These are phyloP conservation scores for Octopus sinensis DNA, from an alignment of 1,140 invertebrate species.

Conservation along the genomic window DNA sequence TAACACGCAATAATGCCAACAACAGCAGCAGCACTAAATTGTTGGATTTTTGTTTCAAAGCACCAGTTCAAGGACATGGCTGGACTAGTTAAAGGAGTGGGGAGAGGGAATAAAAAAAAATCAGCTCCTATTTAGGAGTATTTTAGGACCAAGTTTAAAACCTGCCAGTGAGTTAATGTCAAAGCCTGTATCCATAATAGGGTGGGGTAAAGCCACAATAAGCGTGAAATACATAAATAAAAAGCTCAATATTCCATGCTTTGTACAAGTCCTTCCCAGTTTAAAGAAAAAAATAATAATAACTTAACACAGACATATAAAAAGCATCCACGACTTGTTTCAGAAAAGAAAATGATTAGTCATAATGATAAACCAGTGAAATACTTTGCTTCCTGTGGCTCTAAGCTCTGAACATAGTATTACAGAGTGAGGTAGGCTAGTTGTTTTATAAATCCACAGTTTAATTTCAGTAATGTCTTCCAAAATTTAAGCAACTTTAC, in stretches of 20 bases:
- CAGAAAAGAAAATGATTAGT: too few species aligned
- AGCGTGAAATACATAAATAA: background rate
- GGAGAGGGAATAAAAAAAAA: background rate
- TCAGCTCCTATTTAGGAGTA: background rate
- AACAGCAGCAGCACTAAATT: background rate
- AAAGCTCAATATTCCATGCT: background rate
- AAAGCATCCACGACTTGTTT: too few species aligned
- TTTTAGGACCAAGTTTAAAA: background rate
- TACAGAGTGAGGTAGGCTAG: too few species aligned
- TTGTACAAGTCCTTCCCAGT: background rate
- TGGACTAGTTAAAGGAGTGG: background rate
- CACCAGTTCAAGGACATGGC: conserved; percentile 9
- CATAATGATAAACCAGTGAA: too few species aligned
- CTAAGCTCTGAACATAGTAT: too few species aligned
- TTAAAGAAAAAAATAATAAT: too few species aligned
- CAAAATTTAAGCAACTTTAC: too few species aligned
- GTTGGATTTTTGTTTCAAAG: conserved; percentile 4
- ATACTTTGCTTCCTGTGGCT: too few species aligned
- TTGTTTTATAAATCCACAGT: too few species aligned
- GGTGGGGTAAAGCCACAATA: background rate
- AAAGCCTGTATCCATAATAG: background rate
- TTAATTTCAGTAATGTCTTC: too few species aligned
- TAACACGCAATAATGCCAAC: background rate
- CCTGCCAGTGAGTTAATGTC: background rate
- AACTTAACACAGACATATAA: too few species aligned